phyloP scores from a whole-genome alignment of 2,888 invertebrate species.

The Helicoverpa assulta region DNA sequence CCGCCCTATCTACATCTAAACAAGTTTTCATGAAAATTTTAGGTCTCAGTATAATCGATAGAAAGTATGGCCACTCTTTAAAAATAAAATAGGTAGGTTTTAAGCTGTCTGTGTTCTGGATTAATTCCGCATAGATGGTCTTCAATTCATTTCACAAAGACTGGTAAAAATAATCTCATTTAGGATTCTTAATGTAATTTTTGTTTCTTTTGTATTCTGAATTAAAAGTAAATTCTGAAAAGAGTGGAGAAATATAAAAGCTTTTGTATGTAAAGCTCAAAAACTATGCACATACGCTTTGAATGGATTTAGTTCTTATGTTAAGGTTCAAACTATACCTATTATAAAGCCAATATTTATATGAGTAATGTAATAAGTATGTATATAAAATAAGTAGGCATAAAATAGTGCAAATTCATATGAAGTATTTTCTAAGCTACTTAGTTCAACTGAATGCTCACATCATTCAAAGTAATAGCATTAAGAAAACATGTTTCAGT shows the following conservation, averaged over 20 bases:
- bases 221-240: background rate
- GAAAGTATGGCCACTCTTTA: background rate
- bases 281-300: background rate
- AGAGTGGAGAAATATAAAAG: background rate
- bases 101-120: background rate
- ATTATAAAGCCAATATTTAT: no score
- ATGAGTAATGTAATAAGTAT: no score
- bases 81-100: background rate
- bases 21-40: slow-evolving; percentile 15
- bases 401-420: background rate
- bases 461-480: background rate
- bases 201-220: background rate
- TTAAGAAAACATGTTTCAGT: background rate
- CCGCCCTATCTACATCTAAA: slow-evolving; percentile 5
- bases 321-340: no score
- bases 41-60: slow-evolving; percentile 10
- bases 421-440: background rate
- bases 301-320: no score
- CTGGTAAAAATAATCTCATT: background rate
- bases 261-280: background rate
- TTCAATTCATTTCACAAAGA: background rate
- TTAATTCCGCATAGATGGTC: background rate
- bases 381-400: no score
- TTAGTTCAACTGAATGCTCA: background rate
- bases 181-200: background rate